A percentile compares a stretch with the other conserved stretches of the same genome.
Evolutionary conservation across 2,113 vertebrate species (phyloP).

Genomic region (Heptranchias perlo): DNA sequence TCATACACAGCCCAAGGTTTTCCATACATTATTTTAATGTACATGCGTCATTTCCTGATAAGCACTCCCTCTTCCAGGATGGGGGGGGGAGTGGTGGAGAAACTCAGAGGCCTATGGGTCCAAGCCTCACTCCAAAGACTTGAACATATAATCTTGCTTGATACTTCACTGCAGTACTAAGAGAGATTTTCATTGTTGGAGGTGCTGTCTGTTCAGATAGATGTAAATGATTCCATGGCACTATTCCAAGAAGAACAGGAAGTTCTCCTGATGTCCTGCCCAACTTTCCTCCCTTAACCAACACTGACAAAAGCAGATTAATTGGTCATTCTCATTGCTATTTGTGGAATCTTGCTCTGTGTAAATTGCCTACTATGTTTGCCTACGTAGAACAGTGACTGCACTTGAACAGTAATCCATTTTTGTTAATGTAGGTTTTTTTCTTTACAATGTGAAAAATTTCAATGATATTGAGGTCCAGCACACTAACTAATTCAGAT

Average conservation of each 20-base stretch:
- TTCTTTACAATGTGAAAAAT: too few species aligned
- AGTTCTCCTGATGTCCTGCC: neutral
- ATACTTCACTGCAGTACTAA: neutral
- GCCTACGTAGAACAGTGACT: neutral
- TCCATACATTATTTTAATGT: too few species aligned
- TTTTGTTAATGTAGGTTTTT: too few species aligned
- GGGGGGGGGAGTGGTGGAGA: too few species aligned
- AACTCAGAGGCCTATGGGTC: too few species aligned
- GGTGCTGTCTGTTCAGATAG: neutral
- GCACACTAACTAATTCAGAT: too few species aligned
- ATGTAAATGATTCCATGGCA: neutral
- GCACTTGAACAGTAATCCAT: neutral
- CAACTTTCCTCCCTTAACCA: neutral
- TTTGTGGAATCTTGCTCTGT: neutral
- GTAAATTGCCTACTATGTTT: neutral
- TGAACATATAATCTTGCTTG: neutral
- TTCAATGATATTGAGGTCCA: too few species aligned
- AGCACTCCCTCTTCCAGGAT: too few species aligned
- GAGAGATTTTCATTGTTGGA: neutral
- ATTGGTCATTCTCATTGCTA: neutral
- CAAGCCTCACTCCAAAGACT: too few species aligned
- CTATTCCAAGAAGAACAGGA: neutral
- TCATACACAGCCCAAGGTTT: too few species aligned
- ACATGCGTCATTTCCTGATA: too few species aligned
- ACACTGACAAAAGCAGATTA: neutral